Base-by-base conservation (phyloP, 2,888 invertebrate genomes). In the Ophioninae sp. region DNA sequence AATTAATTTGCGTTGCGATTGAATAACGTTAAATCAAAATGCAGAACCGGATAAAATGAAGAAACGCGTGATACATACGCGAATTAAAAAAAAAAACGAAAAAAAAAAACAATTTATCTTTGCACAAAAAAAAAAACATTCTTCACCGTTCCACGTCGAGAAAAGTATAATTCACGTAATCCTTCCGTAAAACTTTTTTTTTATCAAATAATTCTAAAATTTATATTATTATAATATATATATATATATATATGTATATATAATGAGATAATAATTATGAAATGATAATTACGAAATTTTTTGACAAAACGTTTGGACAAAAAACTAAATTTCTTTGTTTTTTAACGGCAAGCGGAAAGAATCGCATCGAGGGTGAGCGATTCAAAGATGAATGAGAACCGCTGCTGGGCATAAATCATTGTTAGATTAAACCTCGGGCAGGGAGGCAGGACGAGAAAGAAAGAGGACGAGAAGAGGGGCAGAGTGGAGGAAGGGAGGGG, bases 361-460 rank as follows among this genome's bases (percentile, higher is more conserved):
- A 37, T 64, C 63, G 13, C 63, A 9, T 22, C 51, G 20, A 23
- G 69, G n/a, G 13, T 44, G 17, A 37, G 71, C 20, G 64, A 20
- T n/a, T 72, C 37, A 59, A 41, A 23, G 56, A 79, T 63, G 37
- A 77, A 86, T 90, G 91, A 90, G 91, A 90, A 85, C 87, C 91
- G 85, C 90, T 90, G 91, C 79, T 84, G 86, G 87, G 87, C 88
- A 91, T 91, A 92, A 91, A 92, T 92, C 91, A 91, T 91, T 90
- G 91, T 92, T 91, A 91, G 91, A 92, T 91, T 91, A 91, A 91
- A 91, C 89, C 90, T 90, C 87, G 88, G 90, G 90, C 86, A 85
- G 87, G 82, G 79, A 76, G 75, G 68, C 10, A 72, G 81, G 73
- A 72, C 65, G 37, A 72, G 73, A 74, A 71, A 83, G 81, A 82